Evolutionary conservation across 2,888 invertebrate species (phyloP), one percentile per base, ranked within the genome.

Genomic region (Anthophora plumipes): DNA sequence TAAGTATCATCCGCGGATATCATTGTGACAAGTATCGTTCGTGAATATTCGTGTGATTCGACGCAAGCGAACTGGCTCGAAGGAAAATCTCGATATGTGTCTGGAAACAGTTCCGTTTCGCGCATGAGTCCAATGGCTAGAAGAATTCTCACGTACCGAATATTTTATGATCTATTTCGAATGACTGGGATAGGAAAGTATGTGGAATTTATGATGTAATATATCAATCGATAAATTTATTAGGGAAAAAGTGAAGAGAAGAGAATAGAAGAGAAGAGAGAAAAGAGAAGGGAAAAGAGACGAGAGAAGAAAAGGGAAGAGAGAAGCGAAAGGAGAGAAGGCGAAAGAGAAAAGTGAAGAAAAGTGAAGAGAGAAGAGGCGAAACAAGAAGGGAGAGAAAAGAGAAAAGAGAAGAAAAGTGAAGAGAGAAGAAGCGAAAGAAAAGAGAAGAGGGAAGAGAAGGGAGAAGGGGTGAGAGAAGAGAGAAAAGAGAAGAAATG

Each of bases 41-140:
- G 14, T 4, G 73, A 54, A 57, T 41, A 57, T 73, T 73, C 12
- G 57, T 57, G 48, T 57, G 57, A 59, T 59, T 67, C 57, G 67
- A n/a, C 41, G 73, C 57, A 57, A 73, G 14, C 48, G 67, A 43
- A 31, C 31, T n/a, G 43, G 17, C 31, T n/a, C 2, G 39, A 20
- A 50, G 52, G 20, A 31, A 22, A 50, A 59, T 41, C 43, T 60
- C 41, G 50, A 68, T 60, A 68, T 74, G 68, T 12, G 39, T 46
- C 60, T 12, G 41, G 22, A 55, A 48, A 73, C 48, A 48, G 48
- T 25, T 57, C 48, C 37, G 39, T 48, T 59, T 59, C 46, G 17
- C 48, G 22, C 43, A n/a, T 14, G 43, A 25, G 55, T 69, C 39
- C 46, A 22, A 52, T 50, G 43, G 52, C 12, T n/a, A 5, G 39